phyloP scores from a whole-genome alignment of 2,888 invertebrate species.

The Stratiomys singularior region DNA sequence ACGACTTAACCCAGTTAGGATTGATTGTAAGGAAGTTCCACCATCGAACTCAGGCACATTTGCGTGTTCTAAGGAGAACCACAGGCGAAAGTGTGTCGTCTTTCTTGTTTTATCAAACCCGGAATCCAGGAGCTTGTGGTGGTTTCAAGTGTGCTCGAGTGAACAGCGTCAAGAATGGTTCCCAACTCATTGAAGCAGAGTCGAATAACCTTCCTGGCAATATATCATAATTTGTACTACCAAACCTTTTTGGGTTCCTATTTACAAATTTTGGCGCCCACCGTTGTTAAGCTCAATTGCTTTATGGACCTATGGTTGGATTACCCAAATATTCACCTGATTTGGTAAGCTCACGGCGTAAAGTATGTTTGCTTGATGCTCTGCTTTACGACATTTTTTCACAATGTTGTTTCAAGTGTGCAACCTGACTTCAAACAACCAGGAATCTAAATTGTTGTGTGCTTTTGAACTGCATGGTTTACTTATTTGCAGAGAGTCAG shows the following conservation, averaged over 20 bases:
- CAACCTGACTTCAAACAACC: too few relatives aligned
- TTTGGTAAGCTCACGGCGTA: too few relatives aligned
- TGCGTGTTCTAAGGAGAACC: neutral
- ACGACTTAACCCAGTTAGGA: neutral
- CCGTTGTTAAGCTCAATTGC: too few relatives aligned
- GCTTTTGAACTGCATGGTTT: neutral
- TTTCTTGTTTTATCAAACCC: neutral
- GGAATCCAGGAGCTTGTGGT: neutral
- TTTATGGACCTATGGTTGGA: too few relatives aligned
- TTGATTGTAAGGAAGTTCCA: neutral
- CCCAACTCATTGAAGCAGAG: neutral
- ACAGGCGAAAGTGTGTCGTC: neutral
- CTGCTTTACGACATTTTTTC: neutral
- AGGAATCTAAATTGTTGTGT: neutral
- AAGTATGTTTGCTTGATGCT: neutral
- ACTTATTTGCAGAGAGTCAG: neutral
- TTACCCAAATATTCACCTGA: too few relatives aligned
- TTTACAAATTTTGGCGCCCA: neutral
- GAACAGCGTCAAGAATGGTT: neutral
- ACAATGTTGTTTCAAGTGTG: too few relatives aligned
- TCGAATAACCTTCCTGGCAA: neutral
- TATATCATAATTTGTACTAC: too few relatives aligned
- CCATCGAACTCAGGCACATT: neutral
- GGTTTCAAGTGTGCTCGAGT: neutral
- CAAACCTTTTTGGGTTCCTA: neutral